Evolutionary conservation across 2,113 vertebrate species (phyloP).

Genomic region (Bolborhynchus lineola): DNA sequence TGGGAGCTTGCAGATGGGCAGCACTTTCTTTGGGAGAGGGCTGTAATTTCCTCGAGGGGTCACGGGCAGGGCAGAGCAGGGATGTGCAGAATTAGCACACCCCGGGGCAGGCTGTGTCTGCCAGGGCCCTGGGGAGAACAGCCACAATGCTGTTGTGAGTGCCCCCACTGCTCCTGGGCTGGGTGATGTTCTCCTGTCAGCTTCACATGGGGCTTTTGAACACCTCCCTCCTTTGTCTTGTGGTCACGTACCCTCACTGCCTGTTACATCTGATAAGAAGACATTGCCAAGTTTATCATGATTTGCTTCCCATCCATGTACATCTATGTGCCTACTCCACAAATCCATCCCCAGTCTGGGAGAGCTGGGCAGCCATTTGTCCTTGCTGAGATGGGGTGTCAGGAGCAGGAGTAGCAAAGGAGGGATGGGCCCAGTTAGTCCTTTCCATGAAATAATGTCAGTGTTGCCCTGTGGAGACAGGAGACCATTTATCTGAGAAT

Average conservation of each 20-base stretch:
- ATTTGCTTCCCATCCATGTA: neutral
- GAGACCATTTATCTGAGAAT: fast-evolving
- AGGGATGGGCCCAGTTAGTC: neutral
- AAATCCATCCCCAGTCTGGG: fast-evolving
- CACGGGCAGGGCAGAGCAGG: neutral
- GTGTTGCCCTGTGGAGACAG: neutral
- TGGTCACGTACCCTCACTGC: fast-evolving
- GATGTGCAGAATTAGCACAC: neutral
- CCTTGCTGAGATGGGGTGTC: neutral
- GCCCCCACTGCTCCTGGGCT: neutral
- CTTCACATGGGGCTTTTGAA: neutral
- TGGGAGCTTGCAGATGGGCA: constrained; percentile 33
- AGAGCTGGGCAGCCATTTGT: neutral
- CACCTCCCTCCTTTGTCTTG: neutral
- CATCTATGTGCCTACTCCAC: neutral
- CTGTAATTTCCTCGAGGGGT: constrained; percentile 30
- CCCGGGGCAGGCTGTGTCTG: neutral
- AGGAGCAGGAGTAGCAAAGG: neutral
- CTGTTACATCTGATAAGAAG: neutral
- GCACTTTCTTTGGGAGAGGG: constrained; percentile 15
- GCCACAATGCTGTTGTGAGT: neutral
- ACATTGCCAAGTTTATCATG: neutral
- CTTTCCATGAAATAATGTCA: neutral
- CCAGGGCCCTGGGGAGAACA: neutral
- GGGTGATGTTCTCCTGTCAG: neutral